phyloP scores from a whole-genome alignment of 2,113 vertebrate genomes.

The Pygoscelis adeliae region DNA sequence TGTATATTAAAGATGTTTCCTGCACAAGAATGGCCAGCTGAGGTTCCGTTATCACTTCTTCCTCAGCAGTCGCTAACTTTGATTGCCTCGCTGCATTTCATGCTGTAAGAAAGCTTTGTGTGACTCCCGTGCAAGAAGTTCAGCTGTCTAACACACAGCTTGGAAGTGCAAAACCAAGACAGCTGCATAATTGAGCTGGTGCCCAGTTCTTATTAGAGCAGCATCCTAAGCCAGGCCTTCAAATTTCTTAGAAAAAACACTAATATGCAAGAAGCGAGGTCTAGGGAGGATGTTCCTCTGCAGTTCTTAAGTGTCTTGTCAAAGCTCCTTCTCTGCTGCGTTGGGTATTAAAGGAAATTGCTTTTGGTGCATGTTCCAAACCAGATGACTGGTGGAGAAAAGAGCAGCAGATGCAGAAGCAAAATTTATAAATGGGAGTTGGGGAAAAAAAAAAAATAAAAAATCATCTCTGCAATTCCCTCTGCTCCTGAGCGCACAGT shows the following conservation, averaged over 20 bases:
- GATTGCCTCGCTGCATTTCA: neutral
- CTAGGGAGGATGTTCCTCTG: neutral
- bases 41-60: neutral
- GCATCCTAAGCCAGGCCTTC: neutral
- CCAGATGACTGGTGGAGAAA: neutral
- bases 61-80: neutral
- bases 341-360: neutral
- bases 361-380: neutral
- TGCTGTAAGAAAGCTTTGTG: neutral
- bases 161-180: conserved; percentile 26
- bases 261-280: neutral
- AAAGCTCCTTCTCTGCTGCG: neutral
- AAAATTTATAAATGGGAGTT: neutral
- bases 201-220: neutral
- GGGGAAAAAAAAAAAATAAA: neutral
- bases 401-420: neutral
- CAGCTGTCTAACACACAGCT: conserved; percentile 43
- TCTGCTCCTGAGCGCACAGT: neutral
- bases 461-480: neutral
- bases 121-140: neutral
- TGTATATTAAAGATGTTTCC: neutral
- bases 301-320: neutral
- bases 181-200: conserved; percentile 16
- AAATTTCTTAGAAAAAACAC: neutral
- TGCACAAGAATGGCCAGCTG: neutral